These are phyloP conservation scores for Pogonus chalceus DNA, from an alignment of 1,140 invertebrate species.

Conservation along the genomic window DNA sequence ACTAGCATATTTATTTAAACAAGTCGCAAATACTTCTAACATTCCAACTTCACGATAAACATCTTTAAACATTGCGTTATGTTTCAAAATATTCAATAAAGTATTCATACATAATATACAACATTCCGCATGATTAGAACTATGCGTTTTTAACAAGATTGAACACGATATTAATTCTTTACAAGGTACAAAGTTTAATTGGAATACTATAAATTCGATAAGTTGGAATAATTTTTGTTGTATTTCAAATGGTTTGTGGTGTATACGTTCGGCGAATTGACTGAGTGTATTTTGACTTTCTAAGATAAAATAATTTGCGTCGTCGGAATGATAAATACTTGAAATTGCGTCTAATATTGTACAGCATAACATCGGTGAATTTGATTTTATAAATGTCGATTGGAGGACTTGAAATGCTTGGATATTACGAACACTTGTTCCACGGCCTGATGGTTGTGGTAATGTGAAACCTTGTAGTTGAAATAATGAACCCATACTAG, in stretches of 20 bases:
- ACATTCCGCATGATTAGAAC: conserved; percentile 60
- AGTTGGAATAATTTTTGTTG: conserved; percentile 95
- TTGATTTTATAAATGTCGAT: conserved; percentile 85
- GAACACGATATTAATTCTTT: conserved; percentile 96
- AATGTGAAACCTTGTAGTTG: conserved; percentile 87
- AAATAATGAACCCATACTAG: conserved; percentile 79
- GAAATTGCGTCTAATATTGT: conserved; percentile 92
- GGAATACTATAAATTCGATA: conserved; percentile 92
- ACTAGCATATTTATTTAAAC: conserved; percentile 74
- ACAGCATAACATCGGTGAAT: conserved; percentile 71
- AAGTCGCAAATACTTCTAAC: conserved; percentile 93
- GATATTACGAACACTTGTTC: conserved; percentile 82
- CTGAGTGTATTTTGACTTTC: conserved; percentile 92
- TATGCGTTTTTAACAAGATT: conserved; percentile 74
- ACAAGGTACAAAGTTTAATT: conserved; percentile 96
- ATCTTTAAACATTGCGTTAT: conserved; percentile 91
- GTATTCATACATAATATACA: conserved; percentile 84
- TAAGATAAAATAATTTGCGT: conserved; percentile 97
- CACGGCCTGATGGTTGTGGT: conserved; percentile 80
- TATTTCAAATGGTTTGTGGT: conserved; percentile 80
- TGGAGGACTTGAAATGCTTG: conserved; percentile 94
- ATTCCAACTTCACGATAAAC: conserved; percentile 96
- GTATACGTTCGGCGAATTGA: conserved; percentile 92
- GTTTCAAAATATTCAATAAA: conserved; percentile 76
- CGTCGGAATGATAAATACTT: conserved; percentile 93